Evolutionary conservation across 2,797 vertebrate species (phyloP), one percentile per base, ranked within the genome.

Genomic region (Anniella stebbinsi): DNA sequence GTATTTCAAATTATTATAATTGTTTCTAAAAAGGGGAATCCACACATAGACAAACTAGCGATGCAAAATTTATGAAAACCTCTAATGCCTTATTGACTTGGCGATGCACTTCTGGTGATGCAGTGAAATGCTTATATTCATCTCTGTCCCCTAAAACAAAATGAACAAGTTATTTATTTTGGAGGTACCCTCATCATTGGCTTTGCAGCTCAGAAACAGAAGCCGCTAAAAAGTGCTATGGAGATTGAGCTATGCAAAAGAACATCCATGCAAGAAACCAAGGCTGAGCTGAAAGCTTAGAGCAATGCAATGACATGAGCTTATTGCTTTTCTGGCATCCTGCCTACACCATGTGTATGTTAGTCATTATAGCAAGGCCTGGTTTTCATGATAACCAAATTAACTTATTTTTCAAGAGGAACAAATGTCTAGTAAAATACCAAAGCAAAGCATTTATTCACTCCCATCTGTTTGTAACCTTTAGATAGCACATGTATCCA

Each of bases 311-410:
- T 57, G 78, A 6, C 25, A 23, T 25, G n/a, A 87, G 66, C 5
- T 13, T 70, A 63, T 89, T 89, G 48, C 48, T 78, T 87, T 51
- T n/a, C 73, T 88, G 86, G 75, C 81, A 72, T 25, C 48, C 38
- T 72, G 81, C 66, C 80, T 51, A 60, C n/a, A 70, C 9, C 63
- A 30, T 77, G n/a, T 69, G 38, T 70, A 89, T 63, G 25, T 70
- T 38, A 78, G 60, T 84, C 87, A 82, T 88, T 88, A 76, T 36
- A 69, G 51, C 83, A 91, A 72, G 48, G 33, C 17, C 80, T 89
- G 88, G 63, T 82, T 89, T 89, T 89, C 84, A 89, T 36, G 51
- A 92, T 83, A 66, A 87, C 66, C 51, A 83, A 78, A 63, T 63
- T 23, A 70, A 70, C 63, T 60, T 86, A n/a, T 87, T 89, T 92